Conservation (phyloP, 2,113 vertebrate species). For the Lophius piscatorius region DNA sequence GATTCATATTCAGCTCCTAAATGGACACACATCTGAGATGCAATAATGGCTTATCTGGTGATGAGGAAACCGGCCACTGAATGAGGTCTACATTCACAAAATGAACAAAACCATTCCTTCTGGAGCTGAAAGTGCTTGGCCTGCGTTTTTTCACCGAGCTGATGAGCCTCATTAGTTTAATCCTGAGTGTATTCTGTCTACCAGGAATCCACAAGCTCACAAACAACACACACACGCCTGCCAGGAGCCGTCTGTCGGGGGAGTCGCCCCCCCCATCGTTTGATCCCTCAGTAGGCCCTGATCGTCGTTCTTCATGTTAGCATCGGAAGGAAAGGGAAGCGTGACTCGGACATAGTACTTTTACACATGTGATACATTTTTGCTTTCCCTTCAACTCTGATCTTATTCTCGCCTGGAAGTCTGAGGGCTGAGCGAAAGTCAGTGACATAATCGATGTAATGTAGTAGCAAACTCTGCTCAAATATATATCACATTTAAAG, state of each 20-base stretch:
- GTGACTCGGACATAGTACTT: background rate
- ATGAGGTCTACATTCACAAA: slow-evolving; percentile 15
- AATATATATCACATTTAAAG: background rate
- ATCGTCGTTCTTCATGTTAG: slow-evolving; percentile 14
- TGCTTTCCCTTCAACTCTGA: too few species aligned
- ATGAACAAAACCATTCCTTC: slow-evolving; percentile 18
- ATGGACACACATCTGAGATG: slow-evolving; percentile 56
- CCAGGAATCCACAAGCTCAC: slow-evolving; percentile 51
- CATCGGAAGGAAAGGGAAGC: slow-evolving; percentile 11
- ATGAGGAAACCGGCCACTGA: slow-evolving; percentile 29
- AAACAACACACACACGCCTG: slow-evolving; percentile 48
- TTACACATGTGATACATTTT: too few species aligned
- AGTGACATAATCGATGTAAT: too few species aligned
- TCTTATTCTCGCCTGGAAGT: too few species aligned
- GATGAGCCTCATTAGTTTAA: slow-evolving; percentile 65
- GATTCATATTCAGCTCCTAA: slow-evolving; percentile 58
- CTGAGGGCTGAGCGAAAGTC: too few species aligned
- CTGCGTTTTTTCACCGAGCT: slow-evolving; percentile 49
- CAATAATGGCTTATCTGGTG: slow-evolving; percentile 33
- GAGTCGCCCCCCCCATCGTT: slow-evolving; percentile 37
- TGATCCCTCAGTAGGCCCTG: slow-evolving; percentile 53
- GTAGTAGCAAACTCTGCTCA: too few species aligned
- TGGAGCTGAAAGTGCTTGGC: too few species aligned
- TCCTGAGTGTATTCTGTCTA: slow-evolving; percentile 40
- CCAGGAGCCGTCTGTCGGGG: slow-evolving; percentile 36